A percentile compares a stretch with the other conserved stretches of the same genome.
Conservation (phyloP, 2,113 vertebrate species). For the Ictalurus punctatus region DNA sequence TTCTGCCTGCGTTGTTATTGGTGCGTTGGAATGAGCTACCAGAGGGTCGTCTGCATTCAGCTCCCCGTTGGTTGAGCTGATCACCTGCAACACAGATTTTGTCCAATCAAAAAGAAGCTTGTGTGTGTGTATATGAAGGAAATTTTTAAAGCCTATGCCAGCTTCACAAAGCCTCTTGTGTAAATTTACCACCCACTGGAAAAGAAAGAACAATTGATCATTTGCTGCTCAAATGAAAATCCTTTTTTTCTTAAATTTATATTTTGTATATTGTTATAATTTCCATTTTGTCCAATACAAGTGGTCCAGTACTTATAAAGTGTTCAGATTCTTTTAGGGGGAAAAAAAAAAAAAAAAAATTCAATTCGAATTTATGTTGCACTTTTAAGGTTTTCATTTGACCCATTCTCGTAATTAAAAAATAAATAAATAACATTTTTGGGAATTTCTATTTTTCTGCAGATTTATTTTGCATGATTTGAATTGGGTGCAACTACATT, state of each 20-base stretch:
- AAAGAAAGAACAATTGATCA: background rate
- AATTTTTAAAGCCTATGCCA: background rate
- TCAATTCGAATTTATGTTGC: background rate
- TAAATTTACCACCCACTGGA: background rate
- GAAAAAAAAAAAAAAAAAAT: background rate
- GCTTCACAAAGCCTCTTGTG: background rate
- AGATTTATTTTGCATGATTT: background rate
- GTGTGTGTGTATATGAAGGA: background rate
- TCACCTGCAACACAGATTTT: constrained; percentile 81
- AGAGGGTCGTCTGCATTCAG: constrained; percentile 92
- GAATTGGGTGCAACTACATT: background rate
- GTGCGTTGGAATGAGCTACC: constrained; percentile 87
- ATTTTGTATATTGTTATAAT: background rate
- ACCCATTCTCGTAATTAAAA: background rate
- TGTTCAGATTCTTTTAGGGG: background rate
- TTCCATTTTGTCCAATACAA: background rate
- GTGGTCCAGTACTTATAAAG: background rate
- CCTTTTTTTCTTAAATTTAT: background rate
- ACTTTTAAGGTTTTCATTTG: background rate
- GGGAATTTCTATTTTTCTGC: background rate
- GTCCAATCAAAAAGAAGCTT: background rate
- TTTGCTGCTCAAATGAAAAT: background rate
- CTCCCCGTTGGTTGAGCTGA: constrained; percentile 97
- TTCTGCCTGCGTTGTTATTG: constrained; percentile 90
- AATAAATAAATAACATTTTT: too few species aligned